Percentiles rank a stretch among this genome's conserved stretches.
phyloP scores from a whole-genome alignment of 2,113 vertebrate species.

The Pygoscelis antarcticus region DNA sequence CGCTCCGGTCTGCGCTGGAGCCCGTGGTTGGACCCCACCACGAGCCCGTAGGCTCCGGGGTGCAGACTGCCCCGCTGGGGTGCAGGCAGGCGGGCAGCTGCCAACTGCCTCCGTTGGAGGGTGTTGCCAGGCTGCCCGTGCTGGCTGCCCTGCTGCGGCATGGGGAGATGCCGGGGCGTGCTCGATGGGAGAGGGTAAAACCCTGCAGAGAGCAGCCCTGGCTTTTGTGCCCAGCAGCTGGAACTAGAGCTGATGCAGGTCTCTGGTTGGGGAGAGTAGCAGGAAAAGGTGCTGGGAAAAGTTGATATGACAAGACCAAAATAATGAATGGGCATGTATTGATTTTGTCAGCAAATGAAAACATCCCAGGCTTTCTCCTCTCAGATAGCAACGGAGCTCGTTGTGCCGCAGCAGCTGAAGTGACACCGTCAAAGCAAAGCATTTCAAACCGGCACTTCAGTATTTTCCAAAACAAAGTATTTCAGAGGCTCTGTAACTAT shows the following conservation, averaged over 20 bases:
- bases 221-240: not conserved
- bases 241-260: not conserved
- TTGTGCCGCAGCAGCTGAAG: rapidly evolving
- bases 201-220: not conserved
- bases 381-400: not conserved
- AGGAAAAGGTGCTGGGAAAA: not conserved
- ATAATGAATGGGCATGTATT: not conserved
- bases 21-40: not conserved
- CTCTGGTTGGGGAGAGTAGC: not conserved
- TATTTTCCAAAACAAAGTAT: constrained; percentile 5
- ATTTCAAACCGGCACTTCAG: not conserved
- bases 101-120: not conserved
- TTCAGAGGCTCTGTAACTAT: not conserved
- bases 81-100: not conserved
- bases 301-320: not conserved
- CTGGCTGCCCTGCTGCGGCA: not conserved
- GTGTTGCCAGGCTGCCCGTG: not conserved
- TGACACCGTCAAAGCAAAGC: constrained; percentile 2
- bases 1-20: rapidly evolving
- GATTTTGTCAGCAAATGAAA: not conserved
- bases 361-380: not conserved
- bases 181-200: not conserved
- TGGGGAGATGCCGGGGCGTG: not conserved
- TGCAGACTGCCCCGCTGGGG: rapidly evolving
- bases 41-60: rapidly evolving